Base-by-base conservation (phyloP, 2,888 invertebrate genomes). In the Nomada fabriciana region DNA sequence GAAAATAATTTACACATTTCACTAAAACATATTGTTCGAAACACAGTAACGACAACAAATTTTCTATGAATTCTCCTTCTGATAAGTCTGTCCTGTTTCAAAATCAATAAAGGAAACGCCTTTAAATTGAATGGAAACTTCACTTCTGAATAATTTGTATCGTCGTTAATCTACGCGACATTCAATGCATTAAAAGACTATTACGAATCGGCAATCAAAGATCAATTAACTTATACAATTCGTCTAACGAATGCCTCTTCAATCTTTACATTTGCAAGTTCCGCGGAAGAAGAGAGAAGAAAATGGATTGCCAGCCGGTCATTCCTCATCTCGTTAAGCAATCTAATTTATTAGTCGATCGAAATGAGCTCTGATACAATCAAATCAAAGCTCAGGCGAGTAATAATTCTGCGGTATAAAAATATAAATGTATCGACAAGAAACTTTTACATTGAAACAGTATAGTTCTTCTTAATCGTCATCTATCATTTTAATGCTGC, bases 311-410 rank as follows among this genome's bases (percentile, higher is more conserved):
- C 36, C 67, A 53, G 10, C 10, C 65, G n/a, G n/a, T 53, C 36
- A 15, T 4, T 43, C 29, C 13, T 67, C 11, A 53, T 67, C 55
- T 42, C 55, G 43, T 57, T 68, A 23, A 43, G 42, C 23, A 43
- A 68, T 68, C 55, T 42, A 68, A 55, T 68, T 68, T 55, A 68
- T 43, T 57, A 23, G 18, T 15, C n/a, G 50, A 52, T 52, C 18
- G 18, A 52, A 65, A 52, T 11, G 43, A 29, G 18, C 50, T 67
- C 23, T 18, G 42, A 18, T 57, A 55, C 42, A 11, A 57, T 36
- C 13, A 7, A 23, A 15, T 55, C 23, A 42, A 52, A 57, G n/a
- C 29, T 57, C 23, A 23, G 42, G 9, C 15, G 36, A n/a, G 42
- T 60, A 60, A 60, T 36, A 60, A 42, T 18, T 36, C 10, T 42